phyloP scores from a whole-genome alignment of 2,888 invertebrate genomes.

The Cordilura impudica region DNA sequence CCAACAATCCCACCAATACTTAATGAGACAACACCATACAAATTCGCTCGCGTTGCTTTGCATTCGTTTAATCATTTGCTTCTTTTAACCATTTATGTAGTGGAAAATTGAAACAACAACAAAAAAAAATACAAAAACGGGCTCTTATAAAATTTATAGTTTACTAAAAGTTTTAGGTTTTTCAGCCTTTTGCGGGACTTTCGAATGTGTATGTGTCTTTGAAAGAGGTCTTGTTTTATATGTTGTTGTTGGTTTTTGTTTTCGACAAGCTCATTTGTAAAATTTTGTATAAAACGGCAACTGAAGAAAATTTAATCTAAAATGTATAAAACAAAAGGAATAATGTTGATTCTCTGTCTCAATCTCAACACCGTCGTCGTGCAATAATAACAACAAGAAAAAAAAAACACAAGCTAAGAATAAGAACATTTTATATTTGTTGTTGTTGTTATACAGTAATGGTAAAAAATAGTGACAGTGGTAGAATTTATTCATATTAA shows the following conservation, averaged over 20 bases:
- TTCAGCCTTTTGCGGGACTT: background rate
- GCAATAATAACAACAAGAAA: conserved; percentile 25
- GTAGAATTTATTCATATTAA: too few species aligned
- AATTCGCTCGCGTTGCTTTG: background rate
- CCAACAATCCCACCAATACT: background rate
- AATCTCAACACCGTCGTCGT: conserved; percentile 20
- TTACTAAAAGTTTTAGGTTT: background rate
- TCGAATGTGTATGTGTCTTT: too few species aligned
- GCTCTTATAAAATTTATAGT: conserved; percentile 49
- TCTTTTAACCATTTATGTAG: background rate
- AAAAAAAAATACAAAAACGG: background rate
- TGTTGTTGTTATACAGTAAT: too few species aligned
- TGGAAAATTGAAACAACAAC: background rate
- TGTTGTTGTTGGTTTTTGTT: background rate
- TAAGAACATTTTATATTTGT: too few species aligned
- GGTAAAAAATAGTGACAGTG: too few species aligned
- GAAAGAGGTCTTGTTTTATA: background rate
- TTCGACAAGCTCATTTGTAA: conserved; percentile 46
- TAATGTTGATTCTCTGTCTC: conserved; percentile 42
- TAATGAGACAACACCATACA: background rate
- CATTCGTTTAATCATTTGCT: too few species aligned
- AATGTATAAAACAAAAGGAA: conserved; percentile 1
- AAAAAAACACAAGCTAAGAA: background rate
- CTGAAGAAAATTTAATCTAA: conserved; percentile 33
- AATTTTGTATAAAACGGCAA: conserved; percentile 36